Conservation (phyloP, 2,113 vertebrate genomes). For the Anhinga anhinga region DNA sequence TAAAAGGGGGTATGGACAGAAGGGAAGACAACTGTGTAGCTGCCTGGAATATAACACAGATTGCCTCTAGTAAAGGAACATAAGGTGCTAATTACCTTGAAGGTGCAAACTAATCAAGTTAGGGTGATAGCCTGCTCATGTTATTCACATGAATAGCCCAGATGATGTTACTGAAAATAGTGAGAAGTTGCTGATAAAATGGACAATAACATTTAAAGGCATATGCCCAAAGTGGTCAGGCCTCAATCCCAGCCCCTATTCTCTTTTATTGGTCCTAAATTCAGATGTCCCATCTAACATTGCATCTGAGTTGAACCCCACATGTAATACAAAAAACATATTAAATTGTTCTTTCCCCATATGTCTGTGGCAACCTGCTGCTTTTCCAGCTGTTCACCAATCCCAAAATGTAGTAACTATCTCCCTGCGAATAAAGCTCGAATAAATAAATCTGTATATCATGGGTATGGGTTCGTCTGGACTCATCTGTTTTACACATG, state of each 20-base stretch:
- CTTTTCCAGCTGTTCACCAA: conserved; percentile 35
- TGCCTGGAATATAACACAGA: conserved; percentile 8
- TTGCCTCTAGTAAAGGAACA: conserved; percentile 46
- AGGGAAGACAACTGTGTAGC: conserved; percentile 20
- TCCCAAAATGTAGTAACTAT: neutral
- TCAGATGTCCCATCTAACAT: neutral
- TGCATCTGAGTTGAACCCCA: neutral
- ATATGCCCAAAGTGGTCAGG: neutral
- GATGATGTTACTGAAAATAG: neutral
- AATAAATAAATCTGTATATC: neutral
- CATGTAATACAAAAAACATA: neutral
- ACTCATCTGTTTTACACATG: neutral
- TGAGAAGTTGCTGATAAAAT: neutral
- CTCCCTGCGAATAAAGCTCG: neutral
- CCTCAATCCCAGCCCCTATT: neutral
- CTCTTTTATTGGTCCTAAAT: neutral
- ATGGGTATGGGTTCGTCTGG: neutral
- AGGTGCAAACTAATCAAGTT: conserved; percentile 50
- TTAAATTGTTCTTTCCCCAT: neutral
- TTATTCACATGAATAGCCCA: conserved; percentile 27
- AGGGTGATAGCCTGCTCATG: neutral
- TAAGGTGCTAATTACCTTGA: conserved; percentile 59
- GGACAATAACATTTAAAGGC: neutral
- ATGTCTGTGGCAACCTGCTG: neutral
- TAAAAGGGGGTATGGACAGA: conserved; percentile 7